Percentiles rank a stretch among this genome's conserved stretches.
phyloP scores from a whole-genome alignment of 2,797 vertebrate genomes.

The Megaceryle alcyon region DNA sequence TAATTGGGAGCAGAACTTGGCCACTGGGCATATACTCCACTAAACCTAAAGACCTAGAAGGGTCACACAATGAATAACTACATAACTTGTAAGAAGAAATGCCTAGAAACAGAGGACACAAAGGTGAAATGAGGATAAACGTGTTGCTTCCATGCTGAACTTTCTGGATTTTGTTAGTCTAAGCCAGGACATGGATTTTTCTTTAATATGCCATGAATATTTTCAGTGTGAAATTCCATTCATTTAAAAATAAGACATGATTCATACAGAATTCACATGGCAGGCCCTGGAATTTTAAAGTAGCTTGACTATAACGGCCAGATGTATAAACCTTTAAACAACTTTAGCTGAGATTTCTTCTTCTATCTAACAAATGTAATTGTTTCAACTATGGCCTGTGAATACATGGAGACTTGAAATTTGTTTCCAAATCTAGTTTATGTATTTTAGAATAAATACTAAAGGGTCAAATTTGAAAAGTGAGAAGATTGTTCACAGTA shows the following conservation, averaged over 20 bases:
- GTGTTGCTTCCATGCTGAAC: neutral
- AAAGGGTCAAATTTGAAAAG: neutral
- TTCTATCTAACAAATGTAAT: neutral
- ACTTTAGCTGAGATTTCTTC: neutral
- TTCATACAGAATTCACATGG: neutral
- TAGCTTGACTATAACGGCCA: neutral
- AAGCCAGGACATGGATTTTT: neutral
- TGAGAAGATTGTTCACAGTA: neutral
- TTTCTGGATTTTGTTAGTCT: conserved; percentile 35
- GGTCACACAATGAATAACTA: conserved; percentile 39
- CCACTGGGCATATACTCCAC: conserved; percentile 22
- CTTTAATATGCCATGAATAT: conserved; percentile 21
- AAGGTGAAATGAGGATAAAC: conserved; percentile 65
- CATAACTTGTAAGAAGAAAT: conserved; percentile 17
- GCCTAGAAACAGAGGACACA: neutral
- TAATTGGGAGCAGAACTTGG: neutral
- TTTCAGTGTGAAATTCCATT: conserved; percentile 22
- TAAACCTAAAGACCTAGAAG: conserved; percentile 42
- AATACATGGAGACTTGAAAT: neutral
- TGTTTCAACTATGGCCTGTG: neutral
- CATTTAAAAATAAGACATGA: neutral
- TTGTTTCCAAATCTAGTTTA: neutral
- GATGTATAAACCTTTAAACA: neutral
- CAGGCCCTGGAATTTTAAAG: neutral
- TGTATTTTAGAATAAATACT: neutral